Conservation (phyloP, 2,113 vertebrate species). For the Chaetorhynchus papuensis region DNA sequence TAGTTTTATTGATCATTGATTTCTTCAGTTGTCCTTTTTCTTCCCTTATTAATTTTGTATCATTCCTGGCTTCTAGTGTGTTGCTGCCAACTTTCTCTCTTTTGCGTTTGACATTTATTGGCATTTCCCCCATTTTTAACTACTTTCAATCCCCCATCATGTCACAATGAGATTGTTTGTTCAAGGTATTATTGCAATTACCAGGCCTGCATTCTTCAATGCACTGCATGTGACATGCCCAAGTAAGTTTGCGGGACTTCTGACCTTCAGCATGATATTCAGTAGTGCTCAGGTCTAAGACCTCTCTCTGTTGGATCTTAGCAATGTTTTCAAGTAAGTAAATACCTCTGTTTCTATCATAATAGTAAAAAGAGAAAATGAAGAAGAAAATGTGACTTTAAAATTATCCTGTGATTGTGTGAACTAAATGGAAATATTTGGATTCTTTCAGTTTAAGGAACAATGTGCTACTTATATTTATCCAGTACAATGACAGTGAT, state of each 20-base stretch:
- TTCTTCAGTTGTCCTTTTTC: constrained; percentile 30
- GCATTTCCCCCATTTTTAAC: background rate
- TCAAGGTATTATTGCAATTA: background rate
- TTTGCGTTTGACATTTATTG: background rate
- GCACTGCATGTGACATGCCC: background rate
- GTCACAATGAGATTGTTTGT: background rate
- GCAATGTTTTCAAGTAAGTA: background rate
- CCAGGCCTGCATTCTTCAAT: background rate
- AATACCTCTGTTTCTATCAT: background rate
- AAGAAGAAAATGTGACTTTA: background rate
- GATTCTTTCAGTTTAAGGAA: background rate
- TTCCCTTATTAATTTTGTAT: constrained; percentile 38
- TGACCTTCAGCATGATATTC: background rate
- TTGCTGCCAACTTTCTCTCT: background rate
- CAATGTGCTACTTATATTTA: background rate
- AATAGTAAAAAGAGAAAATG: background rate
- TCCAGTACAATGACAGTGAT: background rate
- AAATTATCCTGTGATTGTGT: background rate
- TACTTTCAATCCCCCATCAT: background rate
- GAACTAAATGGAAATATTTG: background rate
- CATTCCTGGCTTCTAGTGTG: background rate
- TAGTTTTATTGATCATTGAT: constrained; percentile 33
- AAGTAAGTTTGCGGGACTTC: background rate
- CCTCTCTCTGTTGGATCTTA: background rate
- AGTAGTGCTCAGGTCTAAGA: background rate